Evolutionary conservation across 2,113 vertebrate genomes (phyloP).

Genomic region (Channa argus): DNA sequence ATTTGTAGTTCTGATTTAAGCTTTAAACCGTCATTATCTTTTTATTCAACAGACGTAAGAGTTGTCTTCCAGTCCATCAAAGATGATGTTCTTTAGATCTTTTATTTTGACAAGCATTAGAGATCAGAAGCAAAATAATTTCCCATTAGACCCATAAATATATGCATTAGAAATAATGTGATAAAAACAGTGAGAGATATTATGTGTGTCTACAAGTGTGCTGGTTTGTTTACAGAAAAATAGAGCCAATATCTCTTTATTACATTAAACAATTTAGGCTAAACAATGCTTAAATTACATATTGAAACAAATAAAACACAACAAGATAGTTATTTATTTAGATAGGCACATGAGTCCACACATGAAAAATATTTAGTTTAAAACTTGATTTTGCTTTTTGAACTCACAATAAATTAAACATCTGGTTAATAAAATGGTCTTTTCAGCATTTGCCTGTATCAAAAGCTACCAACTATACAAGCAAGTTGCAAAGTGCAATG

Average conservation of each 20-base stretch:
- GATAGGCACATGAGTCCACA: background rate
- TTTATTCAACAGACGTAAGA: slow-evolving; percentile 33
- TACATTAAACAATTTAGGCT: background rate
- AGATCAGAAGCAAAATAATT: slow-evolving; percentile 63
- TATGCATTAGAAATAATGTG: slow-evolving; percentile 41
- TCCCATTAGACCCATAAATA: slow-evolving; percentile 35
- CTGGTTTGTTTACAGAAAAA: slow-evolving; percentile 1
- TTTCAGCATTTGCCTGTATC: too few relatives aligned
- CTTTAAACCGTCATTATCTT: slow-evolving; percentile 47
- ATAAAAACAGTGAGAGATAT: slow-evolving; percentile 14
- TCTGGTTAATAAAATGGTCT: too few relatives aligned
- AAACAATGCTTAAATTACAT: background rate
- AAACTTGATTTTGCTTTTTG: too few relatives aligned
- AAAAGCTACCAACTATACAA: too few relatives aligned
- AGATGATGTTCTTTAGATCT: slow-evolving; percentile 46
- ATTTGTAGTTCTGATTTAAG: slow-evolving; percentile 58
- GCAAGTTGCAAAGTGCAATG: too few relatives aligned
- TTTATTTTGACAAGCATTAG: slow-evolving; percentile 56
- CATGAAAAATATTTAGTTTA: too few relatives aligned
- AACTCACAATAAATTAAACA: too few relatives aligned
- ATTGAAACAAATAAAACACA: background rate
- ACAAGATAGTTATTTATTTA: background rate
- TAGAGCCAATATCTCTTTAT: background rate
- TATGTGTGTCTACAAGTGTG: background rate
- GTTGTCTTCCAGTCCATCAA: slow-evolving; percentile 46